Evolutionary conservation across 37 sponge, comb jelly and placozoan genomes (phyloP), one percentile per base, ranked within the genome.

Genomic region (Theonella swinhoei): DNA sequence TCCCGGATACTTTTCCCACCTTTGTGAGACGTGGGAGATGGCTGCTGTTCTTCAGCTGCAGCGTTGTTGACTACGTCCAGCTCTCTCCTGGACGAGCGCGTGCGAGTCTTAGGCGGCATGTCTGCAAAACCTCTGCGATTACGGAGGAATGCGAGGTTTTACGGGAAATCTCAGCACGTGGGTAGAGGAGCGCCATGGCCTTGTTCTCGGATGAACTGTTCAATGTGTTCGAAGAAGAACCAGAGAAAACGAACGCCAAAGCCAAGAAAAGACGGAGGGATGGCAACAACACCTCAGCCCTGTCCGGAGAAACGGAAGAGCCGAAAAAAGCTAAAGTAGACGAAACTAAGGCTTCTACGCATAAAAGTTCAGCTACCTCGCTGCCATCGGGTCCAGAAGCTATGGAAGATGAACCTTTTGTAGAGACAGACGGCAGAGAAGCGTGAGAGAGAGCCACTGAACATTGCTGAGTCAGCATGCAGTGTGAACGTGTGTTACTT

Each of bases 121-220:
- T 17, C 14, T 47, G 54, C 54, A 47, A 14, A 47, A 7, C 54
- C 54, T 47, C 14, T 14, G 7, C 7, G 60, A 42, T 54, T 30
- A 54, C 42, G 3, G 39, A 5, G 23, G 76, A 5, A 75, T 29
- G 30, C 76, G 39, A 31, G 26, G 30, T 43, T 38, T 75, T 75
- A 47, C 54, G 54, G 54, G 54, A 47, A 47, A 32, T 72, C 23
- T 32, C 32, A 75, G 42, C 47, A 75, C 59, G 59, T 75, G 59
- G 33, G 58, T 14, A 28, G 5, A 22, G 33, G 11, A 3, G 59
- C 31, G 32, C n/a, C 70, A 92, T 88, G 88, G 92, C 88, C 39
- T 28, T 74, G 73, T 92, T 92, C 47, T 83, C 88, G 7, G 87
- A 84, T 19, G 92, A 87, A 54, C 70, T 92, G 31, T 92, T 92